Percentiles rank a stretch among this genome's conserved stretches.
Evolutionary conservation across 2,113 vertebrate species (phyloP).

Genomic region (Synchiropus splendidus): DNA sequence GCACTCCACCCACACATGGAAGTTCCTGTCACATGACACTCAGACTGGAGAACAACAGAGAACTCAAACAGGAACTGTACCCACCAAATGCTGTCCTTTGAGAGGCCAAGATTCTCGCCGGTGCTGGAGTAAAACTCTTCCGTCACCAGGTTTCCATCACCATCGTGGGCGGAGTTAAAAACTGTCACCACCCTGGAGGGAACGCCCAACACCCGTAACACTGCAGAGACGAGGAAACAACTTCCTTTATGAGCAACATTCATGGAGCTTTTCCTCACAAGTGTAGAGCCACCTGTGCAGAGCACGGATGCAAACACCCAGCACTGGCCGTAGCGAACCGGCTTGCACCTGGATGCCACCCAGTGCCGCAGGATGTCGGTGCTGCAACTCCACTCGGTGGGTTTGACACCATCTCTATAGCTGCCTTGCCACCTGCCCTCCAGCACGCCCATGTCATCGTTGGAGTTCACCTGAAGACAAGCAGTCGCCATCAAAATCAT

Average conservation of each 20-base stretch:
- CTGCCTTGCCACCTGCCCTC: constrained; percentile 36
- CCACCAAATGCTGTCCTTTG: constrained; percentile 51
- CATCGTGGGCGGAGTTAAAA: constrained; percentile 50
- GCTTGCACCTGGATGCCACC: constrained; percentile 24
- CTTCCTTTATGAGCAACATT: too few species aligned
- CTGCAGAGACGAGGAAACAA: constrained; percentile 13
- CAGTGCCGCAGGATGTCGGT: constrained; percentile 43
- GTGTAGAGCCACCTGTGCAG: constrained; percentile 58
- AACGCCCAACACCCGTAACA: constrained; percentile 51
- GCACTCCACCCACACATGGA: constrained; percentile 82
- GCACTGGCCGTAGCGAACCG: constrained; percentile 51
- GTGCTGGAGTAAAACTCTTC: constrained; percentile 38
- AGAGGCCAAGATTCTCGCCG: constrained; percentile 29
- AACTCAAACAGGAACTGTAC: background rate
- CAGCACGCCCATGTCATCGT: constrained; percentile 41
- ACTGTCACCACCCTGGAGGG: constrained; percentile 53
- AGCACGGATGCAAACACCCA: constrained; percentile 53
- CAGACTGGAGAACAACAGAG: background rate
- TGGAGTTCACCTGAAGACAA: constrained; percentile 39
- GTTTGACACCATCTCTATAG: constrained; percentile 28
- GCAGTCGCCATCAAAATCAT: too few species aligned
- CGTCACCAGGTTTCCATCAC: constrained; percentile 20
- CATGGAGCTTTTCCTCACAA: too few species aligned
- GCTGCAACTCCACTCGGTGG: constrained; percentile 43
- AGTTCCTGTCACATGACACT: constrained; percentile 71